phyloP scores from a whole-genome alignment of 2,113 vertebrate species.

The Jaculus jaculus region DNA sequence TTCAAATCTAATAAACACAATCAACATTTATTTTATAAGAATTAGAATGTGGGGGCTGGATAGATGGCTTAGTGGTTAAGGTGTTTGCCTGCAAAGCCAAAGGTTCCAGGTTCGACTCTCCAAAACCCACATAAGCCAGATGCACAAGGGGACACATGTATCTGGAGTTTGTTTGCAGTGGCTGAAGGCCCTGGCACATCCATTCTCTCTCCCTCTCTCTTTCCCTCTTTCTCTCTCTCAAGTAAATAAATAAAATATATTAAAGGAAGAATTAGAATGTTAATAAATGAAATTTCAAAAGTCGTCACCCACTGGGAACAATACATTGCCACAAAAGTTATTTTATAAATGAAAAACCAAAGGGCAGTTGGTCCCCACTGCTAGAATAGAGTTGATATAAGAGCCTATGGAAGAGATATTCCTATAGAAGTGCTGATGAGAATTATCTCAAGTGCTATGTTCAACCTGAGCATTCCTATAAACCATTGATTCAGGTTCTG shows the following conservation, averaged over 20 bases:
- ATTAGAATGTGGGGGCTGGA: neutral
- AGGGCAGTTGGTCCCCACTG: neutral
- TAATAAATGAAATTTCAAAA: slow-evolving; percentile 65
- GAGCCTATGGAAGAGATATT: neutral
- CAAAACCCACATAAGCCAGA: too few relatives aligned
- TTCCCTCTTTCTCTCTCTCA: too few relatives aligned
- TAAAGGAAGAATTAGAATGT: slow-evolving; percentile 22
- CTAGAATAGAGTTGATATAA: neutral
- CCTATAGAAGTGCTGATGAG: neutral
- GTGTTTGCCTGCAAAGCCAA: too few relatives aligned
- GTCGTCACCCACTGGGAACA: slow-evolving; percentile 26
- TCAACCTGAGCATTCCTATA: neutral
- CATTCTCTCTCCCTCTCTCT: too few relatives aligned
- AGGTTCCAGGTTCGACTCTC: too few relatives aligned
- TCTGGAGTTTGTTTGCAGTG: too few relatives aligned
- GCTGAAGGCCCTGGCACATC: too few relatives aligned
- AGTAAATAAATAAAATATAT: too few relatives aligned
- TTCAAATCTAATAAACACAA: slow-evolving; percentile 44
- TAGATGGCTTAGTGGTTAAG: too few relatives aligned
- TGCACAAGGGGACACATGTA: too few relatives aligned
- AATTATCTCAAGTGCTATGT: neutral
- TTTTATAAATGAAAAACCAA: slow-evolving; percentile 60
- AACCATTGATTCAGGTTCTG: slow-evolving; percentile 7
- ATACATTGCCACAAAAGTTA: slow-evolving; percentile 3
- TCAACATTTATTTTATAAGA: slow-evolving; percentile 60